A percentile compares a stretch with the other conserved stretches of the same genome.
These are phyloP conservation scores for Lepas anatifera DNA, from an alignment of 2,888 invertebrate genomes.

Conservation along the genomic window DNA sequence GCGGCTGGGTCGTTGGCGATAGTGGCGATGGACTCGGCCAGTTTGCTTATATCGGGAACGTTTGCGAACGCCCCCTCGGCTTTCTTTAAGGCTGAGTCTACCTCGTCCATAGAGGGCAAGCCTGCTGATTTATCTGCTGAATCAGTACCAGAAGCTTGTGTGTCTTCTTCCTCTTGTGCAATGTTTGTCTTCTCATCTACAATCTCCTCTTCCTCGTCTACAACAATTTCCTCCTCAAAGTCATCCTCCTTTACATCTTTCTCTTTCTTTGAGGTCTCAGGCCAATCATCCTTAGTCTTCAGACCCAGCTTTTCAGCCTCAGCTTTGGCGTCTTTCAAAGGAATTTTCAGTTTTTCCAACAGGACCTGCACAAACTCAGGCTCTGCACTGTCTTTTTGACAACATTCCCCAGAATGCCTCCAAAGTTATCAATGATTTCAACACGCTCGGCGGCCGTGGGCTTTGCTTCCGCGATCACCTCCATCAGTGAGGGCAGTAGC, in stretches of 20 bases:
- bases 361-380: neutral
- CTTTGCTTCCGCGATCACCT: neutral
- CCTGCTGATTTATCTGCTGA: no score
- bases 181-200: no score
- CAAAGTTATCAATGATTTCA: neutral
- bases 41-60: neutral
- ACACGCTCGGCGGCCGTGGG: neutral
- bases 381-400: slow-evolving; percentile 3
- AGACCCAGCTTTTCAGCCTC: no score
- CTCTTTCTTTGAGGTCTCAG: neutral
- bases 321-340: neutral
- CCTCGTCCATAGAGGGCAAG: neutral
- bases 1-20: neutral
- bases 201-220: no score
- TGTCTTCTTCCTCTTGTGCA: no score
- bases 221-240: no score
- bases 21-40: neutral
- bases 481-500: slow-evolving; percentile 2
- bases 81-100: neutral
- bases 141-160: no score
- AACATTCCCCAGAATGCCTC: neutral
- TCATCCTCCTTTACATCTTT: neutral
- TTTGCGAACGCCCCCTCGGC: neutral
- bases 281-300: no score
- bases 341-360: neutral